These are phyloP conservation scores for Pelobates fuscus DNA, from an alignment of 2,113 vertebrate species.

Conservation along the genomic window DNA sequence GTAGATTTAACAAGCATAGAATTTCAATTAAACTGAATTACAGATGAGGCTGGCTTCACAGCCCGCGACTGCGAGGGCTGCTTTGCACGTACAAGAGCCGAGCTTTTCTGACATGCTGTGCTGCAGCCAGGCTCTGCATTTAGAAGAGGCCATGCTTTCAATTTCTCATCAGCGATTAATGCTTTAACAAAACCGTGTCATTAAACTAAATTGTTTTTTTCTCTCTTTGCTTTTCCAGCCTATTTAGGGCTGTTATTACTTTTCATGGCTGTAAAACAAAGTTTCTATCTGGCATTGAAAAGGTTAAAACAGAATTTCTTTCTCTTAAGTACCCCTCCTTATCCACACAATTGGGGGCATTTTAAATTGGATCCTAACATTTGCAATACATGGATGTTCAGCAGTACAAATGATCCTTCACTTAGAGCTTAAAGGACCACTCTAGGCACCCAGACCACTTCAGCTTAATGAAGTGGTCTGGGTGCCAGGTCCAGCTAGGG, in stretches of 20 bases:
- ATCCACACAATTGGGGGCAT: too few species aligned
- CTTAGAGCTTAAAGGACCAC: too few species aligned
- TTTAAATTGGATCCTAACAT: too few species aligned
- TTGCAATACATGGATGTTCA: too few species aligned
- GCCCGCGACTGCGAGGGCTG: conserved; percentile 49
- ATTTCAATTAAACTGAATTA: conserved; percentile 72
- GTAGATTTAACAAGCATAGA: conserved; percentile 68
- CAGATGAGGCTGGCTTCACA: conserved; percentile 58
- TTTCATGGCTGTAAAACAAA: not conserved
- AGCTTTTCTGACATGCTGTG: conserved; percentile 47
- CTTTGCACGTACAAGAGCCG: conserved; percentile 57
- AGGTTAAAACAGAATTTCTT: too few species aligned
- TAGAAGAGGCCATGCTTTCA: conserved; percentile 49
- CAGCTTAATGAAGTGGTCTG: too few species aligned
- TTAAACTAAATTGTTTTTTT: conserved; percentile 52
- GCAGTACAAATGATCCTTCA: too few species aligned
- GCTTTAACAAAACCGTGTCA: conserved; percentile 39
- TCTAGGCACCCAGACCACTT: too few species aligned
- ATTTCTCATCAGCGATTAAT: conserved; percentile 54
- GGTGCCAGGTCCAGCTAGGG: too few species aligned
- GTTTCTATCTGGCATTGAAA: too few species aligned
- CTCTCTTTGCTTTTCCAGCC: conserved; percentile 11
- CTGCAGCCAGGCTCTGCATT: conserved; percentile 54
- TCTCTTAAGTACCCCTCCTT: too few species aligned
- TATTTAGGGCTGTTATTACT: not conserved